Evolutionary conservation across 1,140 invertebrate genomes (phyloP).

Genomic region (Drosophila simulans): DNA sequence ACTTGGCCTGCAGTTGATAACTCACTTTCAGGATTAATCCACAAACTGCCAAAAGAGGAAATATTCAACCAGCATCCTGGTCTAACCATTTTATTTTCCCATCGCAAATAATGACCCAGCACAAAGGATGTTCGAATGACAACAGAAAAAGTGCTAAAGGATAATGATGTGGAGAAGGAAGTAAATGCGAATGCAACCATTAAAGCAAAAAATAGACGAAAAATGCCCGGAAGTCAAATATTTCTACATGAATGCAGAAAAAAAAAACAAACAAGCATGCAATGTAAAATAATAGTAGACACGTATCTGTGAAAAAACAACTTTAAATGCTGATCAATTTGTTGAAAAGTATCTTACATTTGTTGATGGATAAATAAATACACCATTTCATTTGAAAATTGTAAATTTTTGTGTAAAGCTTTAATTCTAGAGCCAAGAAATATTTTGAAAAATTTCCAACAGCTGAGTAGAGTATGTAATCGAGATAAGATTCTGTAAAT

Average conservation of each 20-base stretch:
- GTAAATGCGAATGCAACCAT: not conserved
- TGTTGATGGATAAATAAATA: too few relatives aligned
- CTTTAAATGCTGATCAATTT: too few relatives aligned
- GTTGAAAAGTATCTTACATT: too few relatives aligned
- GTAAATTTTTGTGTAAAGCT: too few relatives aligned
- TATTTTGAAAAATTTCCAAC: too few relatives aligned
- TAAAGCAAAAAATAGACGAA: not conserved
- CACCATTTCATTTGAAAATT: too few relatives aligned
- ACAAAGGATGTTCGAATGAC: constrained; percentile 24
- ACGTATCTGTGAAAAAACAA: too few relatives aligned
- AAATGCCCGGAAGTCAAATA: too few relatives aligned
- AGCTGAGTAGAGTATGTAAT: too few relatives aligned
- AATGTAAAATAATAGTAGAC: not conserved
- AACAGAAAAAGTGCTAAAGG: not conserved
- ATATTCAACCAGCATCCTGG: too few relatives aligned
- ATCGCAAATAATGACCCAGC: constrained; percentile 23
- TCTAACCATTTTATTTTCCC: constrained; percentile 7
- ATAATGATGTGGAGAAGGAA: not conserved
- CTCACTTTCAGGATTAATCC: constrained; percentile 20
- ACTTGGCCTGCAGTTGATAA: constrained; percentile 30
- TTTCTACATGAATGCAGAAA: not conserved
- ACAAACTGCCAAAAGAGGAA: not conserved
- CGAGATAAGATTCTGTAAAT: not conserved
- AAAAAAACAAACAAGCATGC: not conserved
- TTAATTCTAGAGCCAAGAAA: too few relatives aligned